These are phyloP conservation scores for Plumapathes pennacea DNA, from an alignment of 92 coral and sea anemone genomes.

Conservation along the genomic window DNA sequence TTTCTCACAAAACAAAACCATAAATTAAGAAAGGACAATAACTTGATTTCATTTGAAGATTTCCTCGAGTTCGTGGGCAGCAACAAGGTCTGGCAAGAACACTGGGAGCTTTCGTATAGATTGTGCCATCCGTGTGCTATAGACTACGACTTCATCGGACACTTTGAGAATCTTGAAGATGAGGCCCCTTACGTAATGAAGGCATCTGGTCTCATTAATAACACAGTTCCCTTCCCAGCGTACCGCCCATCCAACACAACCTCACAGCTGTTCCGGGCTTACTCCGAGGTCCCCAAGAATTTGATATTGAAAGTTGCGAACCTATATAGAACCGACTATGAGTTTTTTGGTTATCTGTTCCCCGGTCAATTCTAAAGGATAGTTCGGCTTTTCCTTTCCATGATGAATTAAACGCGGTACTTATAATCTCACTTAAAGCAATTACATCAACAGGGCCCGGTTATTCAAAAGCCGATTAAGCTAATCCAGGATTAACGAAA, in stretches of 20 bases:
- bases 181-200: constrained; percentile 20
- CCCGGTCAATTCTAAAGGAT: too few relatives aligned
- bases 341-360: constrained; percentile 12
- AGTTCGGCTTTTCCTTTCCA: too few relatives aligned
- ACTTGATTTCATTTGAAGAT: too few relatives aligned
- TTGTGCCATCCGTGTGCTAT: constrained; percentile 36
- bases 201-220: constrained; percentile 23
- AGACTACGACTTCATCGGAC: constrained; percentile 23
- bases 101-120: constrained; percentile 9
- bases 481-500: too few relatives aligned
- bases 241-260: constrained; percentile 8
- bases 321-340: constrained; percentile 16
- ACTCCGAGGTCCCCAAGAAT: constrained; percentile 11
- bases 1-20: too few relatives aligned
- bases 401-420: too few relatives aligned
- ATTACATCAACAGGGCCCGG: too few relatives aligned
- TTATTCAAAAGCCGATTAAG: too few relatives aligned
- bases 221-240: constrained; percentile 16
- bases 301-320: constrained; percentile 11
- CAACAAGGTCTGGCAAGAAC: too few relatives aligned
- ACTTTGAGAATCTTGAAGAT: constrained; percentile 7
- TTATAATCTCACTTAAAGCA: too few relatives aligned
- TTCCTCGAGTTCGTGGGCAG: too few relatives aligned
- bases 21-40: too few relatives aligned
- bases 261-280: constrained; percentile 8